Conservation (phyloP, 2,888 invertebrate species). For the Dryobota labecula region DNA sequence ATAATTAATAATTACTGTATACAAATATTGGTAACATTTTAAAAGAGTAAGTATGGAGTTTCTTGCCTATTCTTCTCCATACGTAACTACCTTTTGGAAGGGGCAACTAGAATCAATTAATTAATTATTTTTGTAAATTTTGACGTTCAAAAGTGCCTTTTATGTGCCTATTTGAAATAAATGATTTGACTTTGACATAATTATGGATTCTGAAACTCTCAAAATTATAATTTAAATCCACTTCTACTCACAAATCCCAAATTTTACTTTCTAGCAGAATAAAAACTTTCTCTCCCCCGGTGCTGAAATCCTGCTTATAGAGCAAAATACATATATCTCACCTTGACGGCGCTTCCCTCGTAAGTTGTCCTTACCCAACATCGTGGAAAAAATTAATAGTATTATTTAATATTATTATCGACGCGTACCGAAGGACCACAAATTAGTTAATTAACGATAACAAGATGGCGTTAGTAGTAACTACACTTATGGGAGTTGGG, state of each 20-base stretch:
- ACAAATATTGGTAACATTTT: too few relatives aligned
- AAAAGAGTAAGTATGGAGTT: too few relatives aligned
- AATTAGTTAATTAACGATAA: slow-evolving; percentile 27
- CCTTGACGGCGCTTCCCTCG: slow-evolving; percentile 1
- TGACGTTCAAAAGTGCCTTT: too few relatives aligned
- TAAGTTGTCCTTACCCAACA: slow-evolving; percentile 22
- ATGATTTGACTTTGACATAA: too few relatives aligned
- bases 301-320: not conserved
- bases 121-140: too few relatives aligned
- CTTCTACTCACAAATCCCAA: not conserved
- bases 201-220: not conserved
- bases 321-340: not conserved
- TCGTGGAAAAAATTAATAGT: slow-evolving; percentile 18
- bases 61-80: too few relatives aligned
- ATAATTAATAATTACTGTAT: too few relatives aligned
- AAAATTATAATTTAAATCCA: not conserved
- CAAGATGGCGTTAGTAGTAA: slow-evolving; percentile 37
- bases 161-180: too few relatives aligned
- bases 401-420: slow-evolving; percentile 34
- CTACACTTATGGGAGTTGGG: slow-evolving; percentile 17
- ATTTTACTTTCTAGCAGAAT: not conserved
- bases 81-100: too few relatives aligned
- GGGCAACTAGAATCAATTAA: too few relatives aligned
- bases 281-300: not conserved
- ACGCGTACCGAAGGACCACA: slow-evolving; percentile 15